These are phyloP conservation scores for Sturmia bella DNA, from an alignment of 2,888 invertebrate species.

Conservation along the genomic window DNA sequence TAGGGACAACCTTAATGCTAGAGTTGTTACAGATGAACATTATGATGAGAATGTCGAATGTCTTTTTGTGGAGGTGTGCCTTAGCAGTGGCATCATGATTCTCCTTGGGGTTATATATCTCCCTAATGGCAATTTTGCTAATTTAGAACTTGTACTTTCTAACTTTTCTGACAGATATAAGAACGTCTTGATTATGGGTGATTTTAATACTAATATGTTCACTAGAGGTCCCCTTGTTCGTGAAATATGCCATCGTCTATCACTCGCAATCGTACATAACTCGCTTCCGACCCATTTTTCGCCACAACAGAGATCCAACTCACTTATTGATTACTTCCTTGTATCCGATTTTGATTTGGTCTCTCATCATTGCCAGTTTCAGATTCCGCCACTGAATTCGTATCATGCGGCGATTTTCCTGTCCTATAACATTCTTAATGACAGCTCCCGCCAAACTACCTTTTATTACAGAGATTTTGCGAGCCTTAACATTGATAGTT, in stretches of 20 bases:
- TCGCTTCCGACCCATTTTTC: slow-evolving; percentile 2
- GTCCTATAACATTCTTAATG: not conserved
- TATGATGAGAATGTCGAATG: not conserved
- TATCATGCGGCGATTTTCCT: slow-evolving; percentile 2
- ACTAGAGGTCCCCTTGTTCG: not conserved
- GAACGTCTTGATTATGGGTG: not conserved
- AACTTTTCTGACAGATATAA: not conserved
- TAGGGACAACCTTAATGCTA: not conserved
- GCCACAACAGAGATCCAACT: not conserved
- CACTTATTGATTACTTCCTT: not conserved
- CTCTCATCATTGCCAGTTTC: not conserved
- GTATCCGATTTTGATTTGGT: not conserved
- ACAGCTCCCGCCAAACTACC: too few relatives aligned
- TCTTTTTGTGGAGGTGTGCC: not conserved
- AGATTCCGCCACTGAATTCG: not conserved
- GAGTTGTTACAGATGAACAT: not conserved
- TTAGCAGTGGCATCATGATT: not conserved
- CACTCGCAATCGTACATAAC: not conserved
- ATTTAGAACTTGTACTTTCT: not conserved
- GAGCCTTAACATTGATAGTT: not conserved
- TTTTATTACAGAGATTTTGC: not conserved
- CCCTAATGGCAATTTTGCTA: not conserved
- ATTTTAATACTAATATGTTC: slow-evolving; percentile 6
- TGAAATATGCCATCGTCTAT: not conserved
- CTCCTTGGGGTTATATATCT: not conserved